Conservation (phyloP, 2,888 invertebrate species). For the Choristoneura rosaceana region DNA sequence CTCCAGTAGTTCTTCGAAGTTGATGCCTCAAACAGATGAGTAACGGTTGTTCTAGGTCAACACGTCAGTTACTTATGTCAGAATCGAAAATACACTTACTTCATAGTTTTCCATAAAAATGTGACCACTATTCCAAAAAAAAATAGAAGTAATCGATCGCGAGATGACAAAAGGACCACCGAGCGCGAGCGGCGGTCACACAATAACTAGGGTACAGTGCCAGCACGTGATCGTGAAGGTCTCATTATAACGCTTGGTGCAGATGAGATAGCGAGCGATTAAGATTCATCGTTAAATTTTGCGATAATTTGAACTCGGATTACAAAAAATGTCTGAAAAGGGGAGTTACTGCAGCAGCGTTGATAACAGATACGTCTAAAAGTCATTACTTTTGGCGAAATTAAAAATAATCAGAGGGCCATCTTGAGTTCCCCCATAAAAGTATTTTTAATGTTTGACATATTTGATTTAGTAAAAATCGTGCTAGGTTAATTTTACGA, state of each 20-base stretch:
- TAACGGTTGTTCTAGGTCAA: slow-evolving; percentile 14
- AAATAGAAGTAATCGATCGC: not conserved
- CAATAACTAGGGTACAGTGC: slow-evolving; percentile 34
- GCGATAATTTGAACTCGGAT: not conserved
- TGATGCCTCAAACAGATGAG: slow-evolving; percentile 11
- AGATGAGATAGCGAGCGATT: not conserved
- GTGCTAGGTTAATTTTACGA: too few relatives aligned
- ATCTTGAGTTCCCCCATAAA: too few relatives aligned
- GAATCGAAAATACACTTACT: slow-evolving; percentile 29
- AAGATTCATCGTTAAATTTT: not conserved
- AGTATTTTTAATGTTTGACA: too few relatives aligned
- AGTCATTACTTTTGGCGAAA: not conserved
- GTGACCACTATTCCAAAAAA: not conserved
- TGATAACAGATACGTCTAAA: not conserved
- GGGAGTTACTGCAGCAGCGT: not conserved
- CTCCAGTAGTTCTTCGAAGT: not conserved
- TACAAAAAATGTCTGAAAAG: not conserved
- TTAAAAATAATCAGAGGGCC: not conserved
- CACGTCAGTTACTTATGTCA: slow-evolving; percentile 6
- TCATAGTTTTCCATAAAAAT: slow-evolving; percentile 19
- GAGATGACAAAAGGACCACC: slow-evolving; percentile 6
- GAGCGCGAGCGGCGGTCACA: slow-evolving; percentile 18
- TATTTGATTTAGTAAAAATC: too few relatives aligned
- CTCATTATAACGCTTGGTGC: slow-evolving; percentile 26
- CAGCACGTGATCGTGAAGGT: slow-evolving; percentile 48